A percentile compares a stretch with the other conserved stretches of the same genome.
These are phyloP conservation scores for Radopholus similis DNA, from an alignment of 1,140 invertebrate genomes.

Conservation along the genomic window DNA sequence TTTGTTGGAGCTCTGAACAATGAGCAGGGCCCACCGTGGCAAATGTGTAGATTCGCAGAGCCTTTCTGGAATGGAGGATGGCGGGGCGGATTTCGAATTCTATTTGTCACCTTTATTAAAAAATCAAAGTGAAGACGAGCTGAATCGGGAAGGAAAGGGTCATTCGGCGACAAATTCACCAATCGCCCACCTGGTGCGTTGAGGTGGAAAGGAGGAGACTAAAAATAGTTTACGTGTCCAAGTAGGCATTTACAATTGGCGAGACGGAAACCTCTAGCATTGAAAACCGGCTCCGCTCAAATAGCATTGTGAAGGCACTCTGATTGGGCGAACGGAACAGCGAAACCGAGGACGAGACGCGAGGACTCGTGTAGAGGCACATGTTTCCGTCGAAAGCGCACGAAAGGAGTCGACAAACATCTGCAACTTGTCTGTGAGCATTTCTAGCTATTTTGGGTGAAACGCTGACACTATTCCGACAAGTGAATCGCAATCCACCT, in stretches of 20 bases:
- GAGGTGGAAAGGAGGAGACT: slow-evolving; percentile 35
- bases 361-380: slow-evolving; percentile 48
- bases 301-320: slow-evolving; percentile 37
- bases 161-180: no score
- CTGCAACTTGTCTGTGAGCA: slow-evolving; percentile 27
- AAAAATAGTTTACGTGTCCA: slow-evolving; percentile 16
- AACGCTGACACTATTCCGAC: background rate
- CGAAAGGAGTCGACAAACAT: slow-evolving; percentile 49
- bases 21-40: no score
- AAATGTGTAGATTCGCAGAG: slow-evolving; percentile 48
- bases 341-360: slow-evolving; percentile 18
- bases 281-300: slow-evolving; percentile 32
- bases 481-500: background rate
- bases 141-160: no score
- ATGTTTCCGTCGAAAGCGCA: slow-evolving; percentile 52
- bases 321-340: slow-evolving; percentile 32
- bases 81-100: background rate
- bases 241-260: no score
- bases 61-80: slow-evolving; percentile 40
- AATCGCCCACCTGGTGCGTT: no score
- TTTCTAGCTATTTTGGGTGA: background rate
- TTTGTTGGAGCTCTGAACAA: no score
- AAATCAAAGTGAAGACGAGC: slow-evolving; percentile 55
- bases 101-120: slow-evolving; percentile 32
- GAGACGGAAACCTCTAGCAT: slow-evolving; percentile 56